phyloP scores from a whole-genome alignment of 2,113 vertebrate species.

The Vulpes ferrilata region DNA sequence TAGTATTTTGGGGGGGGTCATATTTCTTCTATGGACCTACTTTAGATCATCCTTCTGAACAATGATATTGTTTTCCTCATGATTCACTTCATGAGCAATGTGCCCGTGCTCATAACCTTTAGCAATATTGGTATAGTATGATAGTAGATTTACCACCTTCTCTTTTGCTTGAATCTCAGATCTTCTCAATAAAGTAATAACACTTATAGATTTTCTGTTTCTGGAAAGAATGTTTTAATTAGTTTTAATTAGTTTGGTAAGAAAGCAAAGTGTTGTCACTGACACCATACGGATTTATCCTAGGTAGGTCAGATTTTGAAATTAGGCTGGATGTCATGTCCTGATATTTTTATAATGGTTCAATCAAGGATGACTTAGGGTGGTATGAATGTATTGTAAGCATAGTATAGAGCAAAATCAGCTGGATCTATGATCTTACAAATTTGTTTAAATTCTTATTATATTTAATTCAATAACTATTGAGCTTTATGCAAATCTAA shows the following conservation, averaged over 20 bases:
- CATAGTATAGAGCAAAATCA: not conserved
- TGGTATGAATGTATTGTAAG: not conserved
- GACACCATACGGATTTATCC: not conserved
- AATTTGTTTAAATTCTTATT: not conserved
- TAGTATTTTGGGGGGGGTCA: not conserved
- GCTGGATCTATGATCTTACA: not conserved
- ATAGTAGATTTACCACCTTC: not conserved
- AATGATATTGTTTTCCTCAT: not conserved
- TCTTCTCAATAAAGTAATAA: not conserved
- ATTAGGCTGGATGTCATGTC: not conserved
- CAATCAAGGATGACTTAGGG: not conserved
- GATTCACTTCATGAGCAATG: not conserved
- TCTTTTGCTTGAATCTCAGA: not conserved
- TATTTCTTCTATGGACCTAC: not conserved
- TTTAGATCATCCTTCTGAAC: not conserved
- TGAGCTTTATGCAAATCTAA: not conserved
- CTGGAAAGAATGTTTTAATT: not conserved
- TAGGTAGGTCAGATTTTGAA: not conserved
- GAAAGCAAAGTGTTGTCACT: not conserved
- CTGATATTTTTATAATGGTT: not conserved
- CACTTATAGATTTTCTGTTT: not conserved
- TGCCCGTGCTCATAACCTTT: not conserved
- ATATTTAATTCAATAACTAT: not conserved
- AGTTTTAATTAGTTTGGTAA: not conserved
- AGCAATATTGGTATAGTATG: not conserved